Evolutionary conservation across 2,797 vertebrate genomes (phyloP), one percentile per base, ranked within the genome.

Genomic region (Alauda arvensis): DNA sequence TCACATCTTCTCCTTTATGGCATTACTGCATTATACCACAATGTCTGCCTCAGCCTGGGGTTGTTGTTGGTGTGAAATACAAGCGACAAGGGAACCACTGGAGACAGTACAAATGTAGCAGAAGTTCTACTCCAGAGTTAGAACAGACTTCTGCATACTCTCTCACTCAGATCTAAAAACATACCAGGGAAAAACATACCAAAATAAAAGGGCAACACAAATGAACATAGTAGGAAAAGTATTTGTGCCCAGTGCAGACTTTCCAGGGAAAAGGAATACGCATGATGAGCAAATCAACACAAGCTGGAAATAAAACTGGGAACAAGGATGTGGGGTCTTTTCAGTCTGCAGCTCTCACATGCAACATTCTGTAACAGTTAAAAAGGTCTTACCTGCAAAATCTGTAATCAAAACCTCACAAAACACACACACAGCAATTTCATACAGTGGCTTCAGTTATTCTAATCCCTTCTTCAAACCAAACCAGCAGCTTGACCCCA

Each of bases 311-410:
- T 95, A 94, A 96, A 96, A 87, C 1, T 48, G 77, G 67, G 90
- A 93, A 96, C 93, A 92, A 91, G 95, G 94, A 92, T 81, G 90
- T 77, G 74, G 96, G 94, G 85, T 95, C 93, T 70, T 89, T 95
- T 95, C 85, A 93, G 78, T 95, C 90, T 88, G 80, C 60, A 93
- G 84, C 65, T 95, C 79, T 95, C 89, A 94, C 97, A 98, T 98
- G 97, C 97, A 97, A 96, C 97, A 97, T 97, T 97, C 97, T 97
- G 90, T 75, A 96, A 95, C 55, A 83, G 89, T 95, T 93, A 77
- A 84, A 95, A 77, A 94, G 94, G 56, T 92, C 96, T 97, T 97
- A 97, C 97, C 97, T 97, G 93, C 87, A 65, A 91, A 87, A 94
- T 95, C 93, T 96, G 94, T 81, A 96, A 94, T 93, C 91, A 96